Evolutionary conservation across 1,140 invertebrate species (phyloP).

Genomic region (Hycleus phaleratus): DNA sequence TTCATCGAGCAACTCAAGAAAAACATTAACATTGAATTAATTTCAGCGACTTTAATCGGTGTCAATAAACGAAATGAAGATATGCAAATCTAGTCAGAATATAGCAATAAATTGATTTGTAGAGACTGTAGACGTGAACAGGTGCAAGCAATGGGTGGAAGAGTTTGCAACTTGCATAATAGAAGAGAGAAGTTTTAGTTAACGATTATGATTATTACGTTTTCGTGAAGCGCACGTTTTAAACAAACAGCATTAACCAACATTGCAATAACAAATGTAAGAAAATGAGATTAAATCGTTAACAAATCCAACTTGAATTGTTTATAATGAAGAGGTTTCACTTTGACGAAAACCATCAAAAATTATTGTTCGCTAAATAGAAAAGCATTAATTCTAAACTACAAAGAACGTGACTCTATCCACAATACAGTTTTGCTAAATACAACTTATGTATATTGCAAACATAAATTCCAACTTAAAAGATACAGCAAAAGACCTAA

Average conservation of each 20-base stretch:
- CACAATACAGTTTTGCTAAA: slow-evolving; percentile 16
- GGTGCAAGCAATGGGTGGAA: slow-evolving; percentile 9
- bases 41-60: too few relatives aligned
- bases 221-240: slow-evolving; percentile 10
- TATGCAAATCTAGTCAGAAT: too few relatives aligned
- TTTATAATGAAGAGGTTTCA: too few relatives aligned
- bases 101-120: slow-evolving; percentile 11
- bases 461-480: slow-evolving; percentile 15
- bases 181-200: slow-evolving; percentile 6
- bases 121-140: slow-evolving; percentile 1
- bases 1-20: too few relatives aligned
- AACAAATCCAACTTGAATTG: too few relatives aligned
- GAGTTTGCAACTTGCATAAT: slow-evolving; percentile 13
- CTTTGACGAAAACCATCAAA: too few relatives aligned
- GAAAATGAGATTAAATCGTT: too few relatives aligned
- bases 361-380: too few relatives aligned
- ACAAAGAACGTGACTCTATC: neutral
- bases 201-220: slow-evolving; percentile 14
- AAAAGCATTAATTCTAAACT: neutral
- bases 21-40: too few relatives aligned
- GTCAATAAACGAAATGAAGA: too few relatives aligned
- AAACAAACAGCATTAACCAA: slow-evolving; percentile 1
- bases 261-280: too few relatives aligned
- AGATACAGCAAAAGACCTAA: neutral
- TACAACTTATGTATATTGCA: slow-evolving; percentile 22